Evolutionary conservation across 2,888 invertebrate genomes (phyloP), one percentile per base, ranked within the genome.

Genomic region (Leptinotarsa tumamoca): DNA sequence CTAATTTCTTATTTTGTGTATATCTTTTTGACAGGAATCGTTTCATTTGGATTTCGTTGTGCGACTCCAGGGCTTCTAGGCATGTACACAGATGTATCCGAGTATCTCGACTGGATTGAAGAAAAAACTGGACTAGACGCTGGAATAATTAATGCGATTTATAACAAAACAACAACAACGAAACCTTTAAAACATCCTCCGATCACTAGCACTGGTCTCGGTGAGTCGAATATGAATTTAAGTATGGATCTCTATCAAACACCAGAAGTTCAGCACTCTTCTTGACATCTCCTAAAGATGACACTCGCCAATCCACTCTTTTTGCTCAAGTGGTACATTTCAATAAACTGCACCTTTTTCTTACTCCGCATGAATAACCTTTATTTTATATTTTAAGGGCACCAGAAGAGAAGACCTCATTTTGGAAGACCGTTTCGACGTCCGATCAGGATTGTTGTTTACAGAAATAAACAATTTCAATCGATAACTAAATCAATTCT

Each of bases 61-160:
- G 93, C 92, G 15, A 87, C 90, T 81, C 90, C 90, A 5, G 90
- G 90, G 68, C 89, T 87, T 85, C 80, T 90, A 87, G 92, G 92
- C 18, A 89, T 92, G 18, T 92, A 92, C 82, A 92, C 92, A 0
- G 91, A 92, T 84, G 91, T 92, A n/a, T 90, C 91, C 74, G 85
- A 90, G 79, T 92, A 90, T 84, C 85, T 90, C 56, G 89, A 90
- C 71, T 92, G 92, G 92, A 91, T 92, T 68, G 79, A 85, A 71
- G 83, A 84, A 67, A 85, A 84, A 77, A 80, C 83, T 54, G 80
- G 77, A 27, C 68, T 80, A 43, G 79, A 82, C 61, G 67, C 80
- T 52, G 76, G 74, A n/a, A 76, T 78, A 50, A 72, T 79, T 23
- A 68, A 73, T 58, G 49, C 73, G 17, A 78, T 75, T 63, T 78